phyloP scores from a whole-genome alignment of 2,888 invertebrate genomes.

The Chymomyza caudatula region DNA sequence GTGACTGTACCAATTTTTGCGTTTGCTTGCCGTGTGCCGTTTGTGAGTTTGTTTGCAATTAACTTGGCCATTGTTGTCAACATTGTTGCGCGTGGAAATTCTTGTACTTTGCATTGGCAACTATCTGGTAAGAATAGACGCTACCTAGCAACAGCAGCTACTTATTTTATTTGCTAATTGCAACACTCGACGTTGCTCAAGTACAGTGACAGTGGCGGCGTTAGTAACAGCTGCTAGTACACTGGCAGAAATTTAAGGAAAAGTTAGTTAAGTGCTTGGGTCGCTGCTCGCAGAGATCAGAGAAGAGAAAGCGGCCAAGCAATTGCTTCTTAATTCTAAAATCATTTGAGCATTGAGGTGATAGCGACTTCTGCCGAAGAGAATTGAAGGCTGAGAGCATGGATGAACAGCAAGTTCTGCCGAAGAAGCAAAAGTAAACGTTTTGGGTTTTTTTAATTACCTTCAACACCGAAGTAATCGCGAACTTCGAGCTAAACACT shows the following conservation, averaged over 20 bases:
- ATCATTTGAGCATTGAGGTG: too few relatives aligned
- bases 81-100: conserved; percentile 13
- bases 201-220: not conserved
- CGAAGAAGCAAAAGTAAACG: too few relatives aligned
- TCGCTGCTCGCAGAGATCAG: conserved; percentile 13
- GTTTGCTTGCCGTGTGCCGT: conserved; percentile 24
- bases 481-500: too few relatives aligned
- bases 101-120: conserved; percentile 32
- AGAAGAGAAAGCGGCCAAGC: too few relatives aligned
- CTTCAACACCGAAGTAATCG: too few relatives aligned
- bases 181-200: conserved; percentile 51
- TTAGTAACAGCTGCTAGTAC: conserved; percentile 14
- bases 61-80: conserved; percentile 57
- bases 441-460: too few relatives aligned
- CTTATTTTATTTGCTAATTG: conserved; percentile 70
- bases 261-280: conserved; percentile 39
- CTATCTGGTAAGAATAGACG: conserved; percentile 31
- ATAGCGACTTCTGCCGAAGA: too few relatives aligned
- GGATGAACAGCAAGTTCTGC: too few relatives aligned
- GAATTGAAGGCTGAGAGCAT: too few relatives aligned
- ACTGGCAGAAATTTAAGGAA: conserved; percentile 3
- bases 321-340: too few relatives aligned
- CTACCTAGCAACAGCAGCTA: conserved; percentile 33
- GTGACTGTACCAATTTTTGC: conserved; percentile 56
- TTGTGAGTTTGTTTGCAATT: conserved; percentile 70